Percentiles rank a stretch among this genome's conserved stretches.
These are phyloP conservation scores for Lophotis ruficrista DNA, from an alignment of 2,113 vertebrate species.

Conservation along the genomic window DNA sequence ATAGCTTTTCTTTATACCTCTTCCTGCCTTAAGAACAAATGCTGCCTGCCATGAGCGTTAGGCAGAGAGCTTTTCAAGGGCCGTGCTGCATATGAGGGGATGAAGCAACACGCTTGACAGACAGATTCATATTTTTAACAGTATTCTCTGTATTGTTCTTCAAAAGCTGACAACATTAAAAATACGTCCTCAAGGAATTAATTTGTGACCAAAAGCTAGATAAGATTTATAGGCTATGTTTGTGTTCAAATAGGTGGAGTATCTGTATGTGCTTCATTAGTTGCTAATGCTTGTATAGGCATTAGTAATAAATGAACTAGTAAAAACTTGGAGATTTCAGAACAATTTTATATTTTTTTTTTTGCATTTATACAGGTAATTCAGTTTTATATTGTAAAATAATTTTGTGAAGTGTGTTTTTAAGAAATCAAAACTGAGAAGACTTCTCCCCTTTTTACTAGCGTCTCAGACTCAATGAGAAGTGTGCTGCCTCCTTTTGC, in stretches of 20 bases:
- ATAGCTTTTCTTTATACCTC: neutral
- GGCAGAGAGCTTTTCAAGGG: neutral
- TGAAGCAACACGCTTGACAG: neutral
- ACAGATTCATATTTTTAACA: neutral
- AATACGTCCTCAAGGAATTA: neutral
- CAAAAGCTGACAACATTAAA: neutral
- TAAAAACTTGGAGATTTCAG: neutral
- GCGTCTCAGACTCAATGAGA: neutral
- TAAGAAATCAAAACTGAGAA: neutral
- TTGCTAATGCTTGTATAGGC: neutral
- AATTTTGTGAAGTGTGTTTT: neutral
- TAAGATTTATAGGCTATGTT: neutral
- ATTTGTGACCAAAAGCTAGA: neutral
- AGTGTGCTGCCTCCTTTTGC: neutral
- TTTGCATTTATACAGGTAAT: neutral
- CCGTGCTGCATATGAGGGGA: neutral
- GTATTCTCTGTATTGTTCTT: neutral
- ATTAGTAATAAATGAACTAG: neutral
- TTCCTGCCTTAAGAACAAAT: neutral
- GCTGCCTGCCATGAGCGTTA: neutral
- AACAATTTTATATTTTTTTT: neutral
- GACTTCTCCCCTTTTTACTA: rapidly evolving
- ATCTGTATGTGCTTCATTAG: neutral
- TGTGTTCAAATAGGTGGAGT: neutral
- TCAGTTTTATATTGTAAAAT: neutral